Evolutionary conservation across 2,113 vertebrate species (phyloP), one percentile per base, ranked within the genome.

Genomic region (Onychorhynchus coronatus): DNA sequence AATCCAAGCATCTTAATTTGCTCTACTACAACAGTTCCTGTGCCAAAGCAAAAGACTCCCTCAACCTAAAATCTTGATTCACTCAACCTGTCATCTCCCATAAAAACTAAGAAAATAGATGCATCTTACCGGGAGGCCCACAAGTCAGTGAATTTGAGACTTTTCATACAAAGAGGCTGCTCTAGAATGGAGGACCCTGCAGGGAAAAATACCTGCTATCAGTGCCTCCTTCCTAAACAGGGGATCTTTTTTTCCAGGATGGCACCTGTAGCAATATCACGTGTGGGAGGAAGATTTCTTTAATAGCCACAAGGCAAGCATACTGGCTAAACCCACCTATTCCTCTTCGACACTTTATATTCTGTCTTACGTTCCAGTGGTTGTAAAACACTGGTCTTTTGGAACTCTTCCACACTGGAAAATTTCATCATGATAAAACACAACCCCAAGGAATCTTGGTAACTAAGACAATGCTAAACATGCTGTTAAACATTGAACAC

Each of bases 381-480:
- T 88, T 90, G 88, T 95, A 96, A 96, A 96, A 93, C 3, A 7
- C 59, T 89, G 88, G 50, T 25, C 50, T 91, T 91, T 42, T 94
- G 93, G 93, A 96, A 85, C 42, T 79, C 35, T 91, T 93, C 90
- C 82, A 95, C 75, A n/a, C 67, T 96, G 95, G 94, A 95, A 97
- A 95, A 96, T 95, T 95, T 91, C 78, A 77, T 96, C 93, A 74
- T 71, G 94, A 93, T 95, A 94, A 94, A 96, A 95, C 85, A 95
- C 80, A 96, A 83, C 92, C 90, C 93, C 0, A 0, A 96, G 83
- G 88, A 96, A 86, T 93, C 95, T 52, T 93, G 92, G 93, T 96
- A 96, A 88, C 93, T 94, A 97, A 93, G 90, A 96, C 93, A 93
- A 88, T 97, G 82, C 88, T 96, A 96, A 96, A 97, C 93, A 95